Conservation (phyloP, 2,888 invertebrate genomes). For the Mayetiola destructor region DNA sequence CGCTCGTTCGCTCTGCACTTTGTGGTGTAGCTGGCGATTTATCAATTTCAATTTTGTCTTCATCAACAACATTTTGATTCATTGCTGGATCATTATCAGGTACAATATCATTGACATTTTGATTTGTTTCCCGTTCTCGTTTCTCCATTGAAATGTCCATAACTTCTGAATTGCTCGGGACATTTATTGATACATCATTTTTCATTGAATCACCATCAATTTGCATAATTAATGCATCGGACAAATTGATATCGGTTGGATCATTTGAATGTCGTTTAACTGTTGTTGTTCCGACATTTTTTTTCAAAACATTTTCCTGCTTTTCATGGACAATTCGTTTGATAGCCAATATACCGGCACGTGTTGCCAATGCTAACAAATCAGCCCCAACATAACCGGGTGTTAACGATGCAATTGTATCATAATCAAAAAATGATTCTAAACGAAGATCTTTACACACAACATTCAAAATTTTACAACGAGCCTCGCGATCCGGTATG, state of each 20-base stretch:
- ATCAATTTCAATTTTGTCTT: not conserved
- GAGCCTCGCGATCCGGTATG: constrained; percentile 74
- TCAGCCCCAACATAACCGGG: constrained; percentile 97
- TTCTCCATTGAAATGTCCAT: not conserved
- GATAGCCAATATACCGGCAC: constrained; percentile 78
- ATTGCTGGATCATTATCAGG: not conserved
- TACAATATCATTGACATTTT: not conserved
- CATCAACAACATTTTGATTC: not conserved
- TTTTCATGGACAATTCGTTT: constrained; percentile 38
- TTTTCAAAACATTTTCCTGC: constrained; percentile 17
- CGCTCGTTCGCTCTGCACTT: not conserved
- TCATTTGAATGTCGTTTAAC: not conserved
- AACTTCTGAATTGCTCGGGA: not conserved
- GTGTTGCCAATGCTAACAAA: constrained; percentile 67
- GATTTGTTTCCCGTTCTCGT: not conserved
- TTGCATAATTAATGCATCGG: constrained; percentile 2
- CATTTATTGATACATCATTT: not conserved
- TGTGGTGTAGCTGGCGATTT: not conserved
- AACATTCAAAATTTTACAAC: constrained; percentile 60
- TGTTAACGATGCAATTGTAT: constrained; percentile 63
- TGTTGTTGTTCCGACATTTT: constrained; percentile 22
- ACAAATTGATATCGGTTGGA: not conserved
- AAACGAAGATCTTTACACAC: constrained; percentile 58
- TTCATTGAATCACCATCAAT: not conserved
- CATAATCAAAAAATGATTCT: constrained; percentile 53